A percentile compares a stretch with the other conserved stretches of the same genome.
Conservation (phyloP, 2,113 vertebrate species). For the Mellivora capensis region DNA sequence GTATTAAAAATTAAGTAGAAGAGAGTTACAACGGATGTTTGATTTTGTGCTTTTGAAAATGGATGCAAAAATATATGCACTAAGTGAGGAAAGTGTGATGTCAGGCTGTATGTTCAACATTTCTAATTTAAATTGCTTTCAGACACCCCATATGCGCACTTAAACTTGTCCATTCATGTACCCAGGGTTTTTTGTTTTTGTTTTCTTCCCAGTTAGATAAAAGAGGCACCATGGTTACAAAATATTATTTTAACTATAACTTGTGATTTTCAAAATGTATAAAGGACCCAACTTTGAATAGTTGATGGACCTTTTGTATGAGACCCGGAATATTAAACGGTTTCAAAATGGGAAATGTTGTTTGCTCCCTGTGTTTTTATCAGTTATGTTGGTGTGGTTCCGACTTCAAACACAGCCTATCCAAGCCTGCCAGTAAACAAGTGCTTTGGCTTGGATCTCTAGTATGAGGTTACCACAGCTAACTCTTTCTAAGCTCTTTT, state of each 20-base stretch:
- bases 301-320: background rate
- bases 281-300: background rate
- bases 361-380: background rate
- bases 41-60: constrained; percentile 3
- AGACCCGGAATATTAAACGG: background rate
- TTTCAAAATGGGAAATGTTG: background rate
- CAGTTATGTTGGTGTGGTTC: background rate
- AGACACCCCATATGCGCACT: background rate
- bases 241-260: background rate
- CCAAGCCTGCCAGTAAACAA: background rate
- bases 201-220: background rate
- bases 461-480: background rate
- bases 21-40: background rate
- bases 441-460: background rate
- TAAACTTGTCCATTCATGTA: background rate
- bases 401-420: background rate
- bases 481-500: background rate
- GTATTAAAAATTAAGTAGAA: background rate
- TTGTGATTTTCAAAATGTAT: constrained; percentile 4
- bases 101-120: background rate
- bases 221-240: background rate
- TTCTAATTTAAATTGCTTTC: background rate
- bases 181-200: background rate
- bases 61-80: background rate
- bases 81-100: background rate